Conservation (phyloP, 1,140 invertebrate species). For the Mylabris phalerata region DNA sequence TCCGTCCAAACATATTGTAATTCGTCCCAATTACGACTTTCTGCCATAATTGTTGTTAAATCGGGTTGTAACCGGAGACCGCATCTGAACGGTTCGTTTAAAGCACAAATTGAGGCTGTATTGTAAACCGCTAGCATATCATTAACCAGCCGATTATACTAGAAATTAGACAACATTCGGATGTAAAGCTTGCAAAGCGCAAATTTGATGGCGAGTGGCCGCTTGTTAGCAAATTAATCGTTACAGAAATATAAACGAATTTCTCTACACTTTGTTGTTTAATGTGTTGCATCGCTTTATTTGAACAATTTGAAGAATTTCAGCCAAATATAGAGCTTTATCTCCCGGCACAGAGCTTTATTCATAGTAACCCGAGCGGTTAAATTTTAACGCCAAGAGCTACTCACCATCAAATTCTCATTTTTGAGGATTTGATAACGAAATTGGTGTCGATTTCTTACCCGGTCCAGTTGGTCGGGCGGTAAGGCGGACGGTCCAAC, state of each 20-base stretch:
- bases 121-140: constrained; percentile 86
- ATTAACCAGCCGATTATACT: constrained; percentile 81
- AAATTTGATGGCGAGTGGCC: no score
- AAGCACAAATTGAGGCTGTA: constrained; percentile 75
- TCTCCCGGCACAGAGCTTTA: no score
- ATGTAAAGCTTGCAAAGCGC: no score
- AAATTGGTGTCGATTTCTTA: constrained; percentile 42
- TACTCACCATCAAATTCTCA: no score
- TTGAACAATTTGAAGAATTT: neutral
- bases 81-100: constrained; percentile 74
- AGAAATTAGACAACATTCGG: constrained; percentile 30
- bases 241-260: no score
- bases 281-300: neutral
- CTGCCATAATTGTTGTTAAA: constrained; percentile 58
- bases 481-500: constrained; percentile 79
- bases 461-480: constrained; percentile 74
- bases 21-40: constrained; percentile 77
- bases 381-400: no score
- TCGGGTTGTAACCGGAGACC: constrained; percentile 76
- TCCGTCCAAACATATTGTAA: constrained; percentile 79
- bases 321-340: neutral
- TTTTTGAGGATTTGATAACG: no score
- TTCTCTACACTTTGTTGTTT: neutral
- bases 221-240: no score
- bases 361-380: no score